Base-by-base conservation (phyloP, 2,113 vertebrate species). In the Pomatostomus ruficeps region DNA sequence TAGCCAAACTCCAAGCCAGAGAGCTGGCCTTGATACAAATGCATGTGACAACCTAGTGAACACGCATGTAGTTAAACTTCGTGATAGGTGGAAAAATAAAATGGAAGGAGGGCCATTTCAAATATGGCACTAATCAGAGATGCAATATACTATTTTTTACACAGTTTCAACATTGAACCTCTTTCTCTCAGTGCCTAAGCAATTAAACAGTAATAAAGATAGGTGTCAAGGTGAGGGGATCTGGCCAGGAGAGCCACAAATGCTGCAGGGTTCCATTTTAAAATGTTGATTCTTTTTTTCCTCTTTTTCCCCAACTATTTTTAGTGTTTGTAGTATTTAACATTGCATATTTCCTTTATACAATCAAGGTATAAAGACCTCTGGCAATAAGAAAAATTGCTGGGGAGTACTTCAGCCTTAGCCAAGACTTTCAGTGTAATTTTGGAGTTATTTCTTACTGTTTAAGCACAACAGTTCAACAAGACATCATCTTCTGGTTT, bases 271-370 rank as follows among this genome's bases (percentile, higher is more conserved):
- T 81, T 81, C 25, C 11, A 46, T n/a, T 67, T 16, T 12, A 4
- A 78, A 28, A 26, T 11, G 11, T 14, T 79, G 42, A 5, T 31
- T 45, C 65, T 18, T 36, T 20, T 29, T 25, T 12, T 9, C 6
- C 5, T 2, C 17, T 8, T 5, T 23, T 35, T 45, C 1, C 3
- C 2, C 2, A 6, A 1, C 20, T 12, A 2, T n/a, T 49, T 52
- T 22, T n/a, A n/a, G n/a, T n/a, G n/a, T n/a, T n/a, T n/a, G n/a
- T n/a, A n/a, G n/a, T n/a, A n/a, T n/a, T n/a, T n/a, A n/a, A n/a
- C n/a, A n/a, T n/a, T n/a, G n/a, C n/a, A n/a, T n/a, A 35, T 57
- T 4, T 8, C 3, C 15, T 48, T 54, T 33, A 20, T 40, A 23
- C 7, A 63, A 31, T 6, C 12, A 42, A 45, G 6, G 1, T 43